These are phyloP conservation scores for Cecropterus lyciades DNA, from an alignment of 1,140 invertebrate genomes.

Conservation along the genomic window DNA sequence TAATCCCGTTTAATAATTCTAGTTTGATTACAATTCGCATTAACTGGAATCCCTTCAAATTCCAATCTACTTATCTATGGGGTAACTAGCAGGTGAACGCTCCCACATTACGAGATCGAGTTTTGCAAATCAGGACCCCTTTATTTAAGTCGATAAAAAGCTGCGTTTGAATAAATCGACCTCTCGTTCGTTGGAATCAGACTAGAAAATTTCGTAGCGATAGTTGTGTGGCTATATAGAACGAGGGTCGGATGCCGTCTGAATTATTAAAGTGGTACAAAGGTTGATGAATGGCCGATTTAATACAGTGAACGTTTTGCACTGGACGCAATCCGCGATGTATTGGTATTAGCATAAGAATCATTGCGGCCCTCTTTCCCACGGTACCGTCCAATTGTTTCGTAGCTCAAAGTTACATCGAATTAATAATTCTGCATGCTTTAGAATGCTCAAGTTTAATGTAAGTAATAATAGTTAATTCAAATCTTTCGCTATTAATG, in stretches of 20 bases:
- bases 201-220: slow-evolving; percentile 32
- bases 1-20: slow-evolving; percentile 54
- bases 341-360: slow-evolving; percentile 71
- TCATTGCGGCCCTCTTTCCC: slow-evolving; percentile 55
- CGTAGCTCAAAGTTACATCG: slow-evolving; percentile 38
- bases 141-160: slow-evolving; percentile 24
- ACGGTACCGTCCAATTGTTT: slow-evolving; percentile 57
- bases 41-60: slow-evolving; percentile 29
- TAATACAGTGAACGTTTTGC: slow-evolving; percentile 64
- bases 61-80: slow-evolving; percentile 42
- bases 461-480: slow-evolving; percentile 31
- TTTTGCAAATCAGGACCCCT: slow-evolving; percentile 42
- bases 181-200: slow-evolving; percentile 19
- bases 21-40: slow-evolving; percentile 48
- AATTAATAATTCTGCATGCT: slow-evolving; percentile 53
- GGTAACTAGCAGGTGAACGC: slow-evolving; percentile 50
- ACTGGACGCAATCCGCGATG: slow-evolving; percentile 60
- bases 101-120: slow-evolving; percentile 38
- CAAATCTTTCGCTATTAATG: slow-evolving; percentile 33
- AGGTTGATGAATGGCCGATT: slow-evolving; percentile 63
- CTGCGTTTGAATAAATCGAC: slow-evolving; percentile 28
- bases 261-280: slow-evolving; percentile 65
- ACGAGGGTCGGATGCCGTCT: slow-evolving; percentile 47
- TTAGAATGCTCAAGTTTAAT: slow-evolving; percentile 21
- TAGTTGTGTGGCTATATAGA: slow-evolving; percentile 24